Conservation (phyloP, 2,888 invertebrate species). For the Heliothis peltigera region DNA sequence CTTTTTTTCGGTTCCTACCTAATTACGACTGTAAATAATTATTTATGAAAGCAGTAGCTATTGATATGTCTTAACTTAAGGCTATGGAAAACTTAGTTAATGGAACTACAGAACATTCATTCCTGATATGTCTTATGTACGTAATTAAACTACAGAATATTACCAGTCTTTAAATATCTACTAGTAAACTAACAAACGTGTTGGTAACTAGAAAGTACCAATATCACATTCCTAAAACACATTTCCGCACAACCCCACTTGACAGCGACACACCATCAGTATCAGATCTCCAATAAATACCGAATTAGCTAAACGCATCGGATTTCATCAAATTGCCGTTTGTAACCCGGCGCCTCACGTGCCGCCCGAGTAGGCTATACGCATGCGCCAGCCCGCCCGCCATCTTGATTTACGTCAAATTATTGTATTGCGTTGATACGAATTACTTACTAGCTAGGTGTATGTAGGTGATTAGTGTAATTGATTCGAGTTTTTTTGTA, state of each 20-base stretch:
- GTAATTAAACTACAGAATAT: too few relatives aligned
- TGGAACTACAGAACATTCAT: too few relatives aligned
- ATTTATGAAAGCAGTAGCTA: too few relatives aligned
- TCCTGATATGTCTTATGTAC: too few relatives aligned
- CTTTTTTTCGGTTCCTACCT: too few relatives aligned
- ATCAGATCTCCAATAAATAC: conserved; percentile 57
- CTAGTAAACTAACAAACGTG: neutral
- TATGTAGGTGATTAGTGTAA: neutral
- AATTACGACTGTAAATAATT: too few relatives aligned
- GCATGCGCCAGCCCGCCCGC: conserved; percentile 59
- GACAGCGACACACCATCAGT: conserved; percentile 31
- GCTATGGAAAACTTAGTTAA: neutral
- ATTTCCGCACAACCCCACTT: conserved; percentile 30
- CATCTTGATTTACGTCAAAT: conserved; percentile 61
- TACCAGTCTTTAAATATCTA: neutral
- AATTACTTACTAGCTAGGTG: conserved; percentile 1
- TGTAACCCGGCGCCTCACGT: conserved; percentile 60
- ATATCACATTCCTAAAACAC: conserved; percentile 42
- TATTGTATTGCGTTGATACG: conserved; percentile 27
- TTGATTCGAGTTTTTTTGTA: neutral
- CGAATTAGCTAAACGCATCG: conserved; percentile 58
- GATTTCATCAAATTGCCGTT: conserved; percentile 61
- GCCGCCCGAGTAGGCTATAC: conserved; percentile 52
- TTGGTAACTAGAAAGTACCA: conserved; percentile 21
- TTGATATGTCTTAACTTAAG: too few relatives aligned